Evolutionary conservation across 1,140 invertebrate genomes (phyloP), one percentile per base, ranked within the genome.

Genomic region (Tetragonula clypearis): DNA sequence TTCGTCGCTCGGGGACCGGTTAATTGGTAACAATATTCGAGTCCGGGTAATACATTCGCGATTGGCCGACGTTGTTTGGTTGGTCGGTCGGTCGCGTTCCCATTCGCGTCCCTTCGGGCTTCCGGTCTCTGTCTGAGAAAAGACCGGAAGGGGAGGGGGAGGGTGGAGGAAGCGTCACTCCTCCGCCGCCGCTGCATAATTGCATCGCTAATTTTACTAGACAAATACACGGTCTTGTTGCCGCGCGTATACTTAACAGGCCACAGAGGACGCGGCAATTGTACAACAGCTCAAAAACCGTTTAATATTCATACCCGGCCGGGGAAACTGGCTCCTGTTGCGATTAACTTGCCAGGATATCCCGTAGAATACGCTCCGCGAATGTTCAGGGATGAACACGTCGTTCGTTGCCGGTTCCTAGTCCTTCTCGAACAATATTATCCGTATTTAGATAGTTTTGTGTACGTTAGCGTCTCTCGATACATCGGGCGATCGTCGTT

Each of bases 121-220:
- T 65, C 41, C 41, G 41, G 21, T 55, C 15, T 5, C 41, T 60
- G 77, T 73, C 68, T 84, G 41, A 84, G 82, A 79, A 84, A 84
- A 41, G 41, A 49, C 41, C 41, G 41, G 6, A 35, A 35, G 35
- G 35, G 35, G 3, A 35, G 35, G 3, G 35, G 35, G 35, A 35
- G 35, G 35, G 41, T 8, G 41, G 41, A 49, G 23, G 62, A 23
- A 58, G 5, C 82, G 77, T 84, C 82, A 65, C 82, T 84, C 68
- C 82, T 65, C 77, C 58, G 9, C 76, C 62, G 12, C 19, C 30
- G 21, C 8, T 79, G 68, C 82, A 84, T 84, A 84, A 84, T 84
- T 84, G 76, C 76, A 84, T 79, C 77, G 77, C 76, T 84, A 84
- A 84, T 84, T 84, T 56, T 62, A 41, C 82, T 72, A 84, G 82